Conservation (phyloP, 2,113 vertebrate species). For the Cavia aperea region DNA sequence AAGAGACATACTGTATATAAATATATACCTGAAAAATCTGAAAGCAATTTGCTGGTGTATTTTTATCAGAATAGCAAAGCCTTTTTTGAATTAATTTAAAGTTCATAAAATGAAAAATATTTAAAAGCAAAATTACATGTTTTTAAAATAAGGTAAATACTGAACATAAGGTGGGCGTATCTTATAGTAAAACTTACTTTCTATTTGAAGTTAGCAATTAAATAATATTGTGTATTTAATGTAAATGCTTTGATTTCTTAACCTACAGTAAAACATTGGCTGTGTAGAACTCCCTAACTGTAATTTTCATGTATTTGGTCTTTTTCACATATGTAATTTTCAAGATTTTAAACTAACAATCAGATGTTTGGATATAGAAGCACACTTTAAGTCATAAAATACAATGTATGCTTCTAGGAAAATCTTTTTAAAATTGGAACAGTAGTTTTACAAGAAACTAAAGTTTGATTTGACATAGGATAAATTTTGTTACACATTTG, state of each 20-base stretch:
- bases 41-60: background rate
- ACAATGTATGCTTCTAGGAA: background rate
- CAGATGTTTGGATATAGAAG: background rate
- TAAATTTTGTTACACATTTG: background rate
- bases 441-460: background rate
- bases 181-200: background rate
- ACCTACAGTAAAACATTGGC: background rate
- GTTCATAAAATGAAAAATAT: background rate
- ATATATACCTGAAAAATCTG: background rate
- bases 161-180: background rate
- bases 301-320: background rate
- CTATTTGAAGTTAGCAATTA: constrained; percentile 3
- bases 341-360: background rate
- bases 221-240: background rate
- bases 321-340: background rate
- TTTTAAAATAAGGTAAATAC: background rate
- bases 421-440: background rate
- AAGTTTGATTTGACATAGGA: background rate
- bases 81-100: background rate
- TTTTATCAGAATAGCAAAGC: background rate
- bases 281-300: background rate
- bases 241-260: background rate
- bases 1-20: background rate
- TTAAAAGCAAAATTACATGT: background rate
- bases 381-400: background rate